Conservation (phyloP, 1,140 invertebrate genomes). For the Drosophila erecta region DNA sequence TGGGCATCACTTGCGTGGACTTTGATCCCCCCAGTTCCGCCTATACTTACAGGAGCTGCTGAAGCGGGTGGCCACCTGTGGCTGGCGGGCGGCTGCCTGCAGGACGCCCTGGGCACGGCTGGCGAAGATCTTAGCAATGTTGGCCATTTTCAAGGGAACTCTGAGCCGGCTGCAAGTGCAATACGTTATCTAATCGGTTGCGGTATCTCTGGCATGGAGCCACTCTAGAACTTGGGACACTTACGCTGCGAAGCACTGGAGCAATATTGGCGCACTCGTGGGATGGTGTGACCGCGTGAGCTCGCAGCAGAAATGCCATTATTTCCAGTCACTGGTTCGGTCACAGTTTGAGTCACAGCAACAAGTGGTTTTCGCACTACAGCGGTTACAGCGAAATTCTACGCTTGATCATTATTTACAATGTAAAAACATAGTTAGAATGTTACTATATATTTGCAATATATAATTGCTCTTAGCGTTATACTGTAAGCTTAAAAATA, state of each 20-base stretch:
- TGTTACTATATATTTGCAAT: too few relatives aligned
- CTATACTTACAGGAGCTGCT: conserved; percentile 60
- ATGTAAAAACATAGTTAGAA: too few relatives aligned
- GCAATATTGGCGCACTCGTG: conserved; percentile 35
- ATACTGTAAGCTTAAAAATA: too few relatives aligned
- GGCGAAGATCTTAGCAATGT: conserved; percentile 75
- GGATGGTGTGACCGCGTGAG: conserved; percentile 6
- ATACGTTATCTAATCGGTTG: conserved; percentile 35
- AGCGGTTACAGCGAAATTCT: neutral
- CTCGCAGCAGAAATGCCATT: neutral
- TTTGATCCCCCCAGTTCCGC: conserved; percentile 39
- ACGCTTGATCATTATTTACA: neutral
- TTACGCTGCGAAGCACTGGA: conserved; percentile 62
- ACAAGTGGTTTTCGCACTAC: neutral
- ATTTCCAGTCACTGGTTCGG: neutral
- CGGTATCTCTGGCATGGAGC: neutral
- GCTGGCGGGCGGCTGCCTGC: conserved; percentile 70
- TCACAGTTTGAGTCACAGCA: neutral
- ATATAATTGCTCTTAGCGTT: too few relatives aligned
- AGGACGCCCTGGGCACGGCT: conserved; percentile 65
- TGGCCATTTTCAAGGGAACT: conserved; percentile 66
- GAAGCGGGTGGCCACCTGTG: conserved; percentile 75
- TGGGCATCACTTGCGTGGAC: conserved; percentile 24
- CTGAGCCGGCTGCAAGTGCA: conserved; percentile 8
- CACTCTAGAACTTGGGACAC: conserved; percentile 14